Conservation (phyloP, 1,140 invertebrate species). For the Trichomalopsis sarcophagae region DNA sequence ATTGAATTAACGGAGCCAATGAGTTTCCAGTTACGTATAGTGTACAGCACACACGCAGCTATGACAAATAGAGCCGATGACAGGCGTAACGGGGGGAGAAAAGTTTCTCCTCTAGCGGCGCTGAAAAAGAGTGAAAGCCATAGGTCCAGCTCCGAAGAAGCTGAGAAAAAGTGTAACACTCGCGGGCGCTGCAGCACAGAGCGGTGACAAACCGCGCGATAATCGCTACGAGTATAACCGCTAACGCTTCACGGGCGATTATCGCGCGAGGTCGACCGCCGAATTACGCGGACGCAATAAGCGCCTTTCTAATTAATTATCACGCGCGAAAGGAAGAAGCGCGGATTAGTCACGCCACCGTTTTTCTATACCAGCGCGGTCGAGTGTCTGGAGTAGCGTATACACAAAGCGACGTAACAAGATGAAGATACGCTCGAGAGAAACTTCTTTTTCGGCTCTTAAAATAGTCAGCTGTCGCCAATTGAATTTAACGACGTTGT, state of each 20-base stretch:
- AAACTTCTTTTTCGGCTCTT: too few relatives aligned
- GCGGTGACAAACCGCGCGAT: background rate
- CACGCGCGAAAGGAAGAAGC: background rate
- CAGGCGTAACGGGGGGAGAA: background rate
- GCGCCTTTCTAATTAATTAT: conserved; percentile 38
- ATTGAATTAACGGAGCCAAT: conserved; percentile 24
- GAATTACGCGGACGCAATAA: conserved; percentile 10
- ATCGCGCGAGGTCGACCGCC: background rate
- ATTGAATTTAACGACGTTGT: too few relatives aligned
- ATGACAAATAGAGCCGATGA: too few relatives aligned
- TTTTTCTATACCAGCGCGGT: background rate
- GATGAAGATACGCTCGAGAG: background rate
- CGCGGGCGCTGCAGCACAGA: too few relatives aligned
- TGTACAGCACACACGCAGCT: background rate
- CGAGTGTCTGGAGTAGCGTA: background rate
- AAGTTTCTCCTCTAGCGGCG: too few relatives aligned
- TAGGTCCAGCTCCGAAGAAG: background rate
- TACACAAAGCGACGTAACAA: background rate
- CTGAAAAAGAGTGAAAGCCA: too few relatives aligned
- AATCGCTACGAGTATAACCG: background rate
- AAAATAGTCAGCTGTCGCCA: too few relatives aligned
- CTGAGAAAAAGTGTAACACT: background rate
- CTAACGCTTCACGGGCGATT: background rate
- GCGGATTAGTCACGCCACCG: background rate
- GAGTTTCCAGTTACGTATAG: background rate